Percentiles rank a stretch among this genome's conserved stretches.
Evolutionary conservation across 2,888 invertebrate species (phyloP).

Genomic region (Unio pictorum): DNA sequence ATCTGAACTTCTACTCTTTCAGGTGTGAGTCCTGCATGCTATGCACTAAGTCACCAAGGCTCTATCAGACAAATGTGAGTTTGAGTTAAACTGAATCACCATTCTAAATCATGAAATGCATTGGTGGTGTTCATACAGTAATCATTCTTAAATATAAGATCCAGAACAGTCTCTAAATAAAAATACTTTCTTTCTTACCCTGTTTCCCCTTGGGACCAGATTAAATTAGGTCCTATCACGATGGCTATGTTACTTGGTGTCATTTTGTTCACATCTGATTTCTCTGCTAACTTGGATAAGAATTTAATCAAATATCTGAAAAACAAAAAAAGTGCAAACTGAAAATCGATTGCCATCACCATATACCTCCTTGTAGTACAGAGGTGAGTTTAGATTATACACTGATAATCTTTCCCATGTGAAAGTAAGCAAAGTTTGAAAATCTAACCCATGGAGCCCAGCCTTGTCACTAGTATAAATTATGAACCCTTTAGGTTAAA

Average conservation of each 20-base stretch:
- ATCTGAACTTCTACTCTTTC: no score
- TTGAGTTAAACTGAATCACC: neutral
- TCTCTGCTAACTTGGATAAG: conserved; percentile 86
- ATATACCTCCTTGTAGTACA: no score
- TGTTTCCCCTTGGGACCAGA: conserved; percentile 80
- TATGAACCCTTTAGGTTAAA: no score
- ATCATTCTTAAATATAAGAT: neutral
- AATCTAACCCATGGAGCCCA: no score
- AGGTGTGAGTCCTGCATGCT: no score
- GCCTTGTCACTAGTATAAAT: no score
- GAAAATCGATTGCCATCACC: neutral
- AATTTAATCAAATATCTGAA: conserved; percentile 87
- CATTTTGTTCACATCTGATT: conserved; percentile 94
- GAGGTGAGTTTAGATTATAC: no score
- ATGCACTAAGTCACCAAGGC: no score
- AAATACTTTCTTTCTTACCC: conserved; percentile 41
- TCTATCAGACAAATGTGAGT: no score
- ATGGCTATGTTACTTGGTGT: conserved; percentile 96
- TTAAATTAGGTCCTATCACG: conserved; percentile 94
- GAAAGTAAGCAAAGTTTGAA: no score
- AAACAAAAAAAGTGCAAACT: conserved; percentile 19
- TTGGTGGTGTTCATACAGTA: neutral
- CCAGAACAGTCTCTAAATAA: neutral
- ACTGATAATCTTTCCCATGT: no score
- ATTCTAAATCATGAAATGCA: neutral